phyloP scores from a whole-genome alignment of 2,888 invertebrate genomes.

The Dione vanillae region DNA sequence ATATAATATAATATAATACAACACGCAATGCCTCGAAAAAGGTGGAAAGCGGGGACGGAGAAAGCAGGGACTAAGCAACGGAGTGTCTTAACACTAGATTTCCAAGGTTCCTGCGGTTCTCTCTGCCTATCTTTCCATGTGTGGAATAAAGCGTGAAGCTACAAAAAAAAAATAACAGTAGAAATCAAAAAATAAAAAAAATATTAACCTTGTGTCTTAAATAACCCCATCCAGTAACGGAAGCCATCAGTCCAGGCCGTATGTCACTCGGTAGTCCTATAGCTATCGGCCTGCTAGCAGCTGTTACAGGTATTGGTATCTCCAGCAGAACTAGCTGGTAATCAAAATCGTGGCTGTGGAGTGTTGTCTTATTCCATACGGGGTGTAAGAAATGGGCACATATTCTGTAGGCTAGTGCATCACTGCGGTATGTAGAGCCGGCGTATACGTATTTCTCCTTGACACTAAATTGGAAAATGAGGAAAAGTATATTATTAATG shows the following conservation, averaged over 20 bases:
- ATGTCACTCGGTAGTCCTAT: slow-evolving; percentile 63
- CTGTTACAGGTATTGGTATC: slow-evolving; percentile 62
- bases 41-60: too few species aligned
- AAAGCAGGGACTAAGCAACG: too few species aligned
- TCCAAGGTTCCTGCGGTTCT: too few species aligned
- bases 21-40: background rate
- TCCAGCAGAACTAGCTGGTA: slow-evolving; percentile 72
- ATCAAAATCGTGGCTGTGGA: slow-evolving; percentile 68
- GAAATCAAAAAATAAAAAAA: background rate
- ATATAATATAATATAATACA: too few species aligned
- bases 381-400: slow-evolving; percentile 75
- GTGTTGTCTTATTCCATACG: slow-evolving; percentile 55
- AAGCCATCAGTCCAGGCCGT: slow-evolving; percentile 54
- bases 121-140: too few species aligned
- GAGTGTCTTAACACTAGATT: too few species aligned
- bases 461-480: background rate
- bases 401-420: slow-evolving; percentile 56
- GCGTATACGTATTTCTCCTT: slow-evolving; percentile 56
- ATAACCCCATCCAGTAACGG: slow-evolving; percentile 75
- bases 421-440: slow-evolving; percentile 63
- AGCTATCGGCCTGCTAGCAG: slow-evolving; percentile 63
- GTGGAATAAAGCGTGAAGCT: too few species aligned
- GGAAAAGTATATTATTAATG: background rate
- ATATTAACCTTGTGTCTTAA: slow-evolving; percentile 59
- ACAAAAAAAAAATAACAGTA: background rate